These are phyloP conservation scores for Psittacara wagleri DNA, from an alignment of 2,113 vertebrate genomes.

Conservation along the genomic window DNA sequence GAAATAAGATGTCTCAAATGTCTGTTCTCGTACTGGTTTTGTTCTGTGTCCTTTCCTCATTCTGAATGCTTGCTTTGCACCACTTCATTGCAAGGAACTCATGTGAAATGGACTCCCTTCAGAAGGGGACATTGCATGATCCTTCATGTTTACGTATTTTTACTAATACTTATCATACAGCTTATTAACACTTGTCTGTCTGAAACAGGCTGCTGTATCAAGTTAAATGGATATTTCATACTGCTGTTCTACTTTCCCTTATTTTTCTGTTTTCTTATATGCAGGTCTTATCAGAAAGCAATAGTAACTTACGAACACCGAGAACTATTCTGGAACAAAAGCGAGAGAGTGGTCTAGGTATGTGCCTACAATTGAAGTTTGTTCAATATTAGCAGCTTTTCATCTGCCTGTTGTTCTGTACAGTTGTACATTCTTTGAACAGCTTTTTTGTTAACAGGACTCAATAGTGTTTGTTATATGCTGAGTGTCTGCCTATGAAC, in stretches of 20 bases:
- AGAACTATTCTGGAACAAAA: constrained; percentile 86
- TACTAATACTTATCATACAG: constrained; percentile 86
- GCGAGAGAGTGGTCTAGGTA: constrained; percentile 82
- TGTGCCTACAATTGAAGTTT: constrained; percentile 54
- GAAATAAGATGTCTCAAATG: constrained; percentile 71
- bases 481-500: constrained; percentile 1
- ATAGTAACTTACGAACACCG: constrained; percentile 77
- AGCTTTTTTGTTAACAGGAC: constrained; percentile 43
- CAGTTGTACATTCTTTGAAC: not conserved
- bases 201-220: constrained; percentile 78
- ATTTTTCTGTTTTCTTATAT: constrained; percentile 67
- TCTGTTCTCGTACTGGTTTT: constrained; percentile 75
- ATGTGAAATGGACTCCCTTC: constrained; percentile 81
- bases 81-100: constrained; percentile 81
- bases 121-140: constrained; percentile 86
- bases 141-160: constrained; percentile 73
- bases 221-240: constrained; percentile 52
- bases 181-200: constrained; percentile 88
- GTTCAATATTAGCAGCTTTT: not conserved
- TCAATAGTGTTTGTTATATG: constrained; percentile 19
- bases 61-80: constrained; percentile 80
- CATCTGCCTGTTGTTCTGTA: not conserved
- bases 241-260: constrained; percentile 53
- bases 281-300: constrained; percentile 86
- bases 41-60: constrained; percentile 75